A percentile compares a stretch with the other conserved stretches of the same genome.
Conservation (phyloP, 2,888 invertebrate genomes). For the Gari tellinella region DNA sequence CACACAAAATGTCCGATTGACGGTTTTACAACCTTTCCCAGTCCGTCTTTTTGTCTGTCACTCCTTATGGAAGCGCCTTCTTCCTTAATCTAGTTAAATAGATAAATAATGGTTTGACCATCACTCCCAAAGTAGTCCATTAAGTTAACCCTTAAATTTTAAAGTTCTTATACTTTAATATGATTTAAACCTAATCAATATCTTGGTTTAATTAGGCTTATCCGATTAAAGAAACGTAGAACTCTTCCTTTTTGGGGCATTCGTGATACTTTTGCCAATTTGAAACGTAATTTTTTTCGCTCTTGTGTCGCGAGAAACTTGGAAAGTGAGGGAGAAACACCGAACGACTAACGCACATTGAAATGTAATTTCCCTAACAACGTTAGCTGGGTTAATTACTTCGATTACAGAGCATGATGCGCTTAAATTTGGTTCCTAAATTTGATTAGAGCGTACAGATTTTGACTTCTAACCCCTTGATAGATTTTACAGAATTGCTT, state of each 20-base stretch:
- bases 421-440: slow-evolving; percentile 63
- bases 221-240: slow-evolving; percentile 35
- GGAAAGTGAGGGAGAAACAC: slow-evolving; percentile 36
- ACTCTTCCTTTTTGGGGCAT: slow-evolving; percentile 29
- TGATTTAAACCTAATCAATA: slow-evolving; percentile 55
- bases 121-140: slow-evolving; percentile 17
- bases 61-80: too few species aligned
- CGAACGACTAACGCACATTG: slow-evolving; percentile 52
- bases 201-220: slow-evolving; percentile 60
- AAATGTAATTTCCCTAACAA: slow-evolving; percentile 61
- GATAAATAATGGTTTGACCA: too few species aligned
- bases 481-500: slow-evolving; percentile 53
- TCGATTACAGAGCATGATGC: slow-evolving; percentile 58
- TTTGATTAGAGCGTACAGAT: slow-evolving; percentile 61
- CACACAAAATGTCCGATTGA: too few species aligned
- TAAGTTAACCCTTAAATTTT: slow-evolving; percentile 39
- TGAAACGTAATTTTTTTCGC: slow-evolving; percentile 32
- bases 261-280: slow-evolving; percentile 35
- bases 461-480: slow-evolving; percentile 63
- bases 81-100: too few species aligned
- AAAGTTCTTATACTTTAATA: slow-evolving; percentile 46
- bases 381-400: slow-evolving; percentile 59
- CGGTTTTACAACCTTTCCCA: too few species aligned
- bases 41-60: too few species aligned
- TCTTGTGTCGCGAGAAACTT: slow-evolving; percentile 29